phyloP scores from a whole-genome alignment of 2,113 vertebrate genomes.

The Anas platyrhynchos region DNA sequence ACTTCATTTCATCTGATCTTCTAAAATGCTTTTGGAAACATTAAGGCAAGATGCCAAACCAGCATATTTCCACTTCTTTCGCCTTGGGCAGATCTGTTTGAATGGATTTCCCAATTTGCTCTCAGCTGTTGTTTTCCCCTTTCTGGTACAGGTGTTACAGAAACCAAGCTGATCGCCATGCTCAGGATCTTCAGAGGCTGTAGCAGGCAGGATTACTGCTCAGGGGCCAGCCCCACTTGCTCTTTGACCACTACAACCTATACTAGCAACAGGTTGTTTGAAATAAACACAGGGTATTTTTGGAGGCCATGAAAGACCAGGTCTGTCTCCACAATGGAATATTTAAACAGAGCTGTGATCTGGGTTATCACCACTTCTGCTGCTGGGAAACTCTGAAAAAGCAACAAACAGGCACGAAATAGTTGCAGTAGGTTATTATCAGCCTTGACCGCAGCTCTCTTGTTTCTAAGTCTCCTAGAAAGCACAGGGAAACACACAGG shows the following conservation, averaged over 20 bases:
- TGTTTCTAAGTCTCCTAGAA: neutral
- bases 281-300: neutral
- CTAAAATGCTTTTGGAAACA: neutral
- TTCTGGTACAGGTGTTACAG: neutral
- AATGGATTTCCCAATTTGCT: neutral
- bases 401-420: neutral
- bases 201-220: neutral
- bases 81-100: neutral
- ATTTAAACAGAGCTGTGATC: neutral
- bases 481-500: rapidly evolving
- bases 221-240: neutral
- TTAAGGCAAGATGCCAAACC: neutral
- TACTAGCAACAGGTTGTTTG: neutral
- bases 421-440: neutral
- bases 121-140: neutral
- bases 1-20: neutral
- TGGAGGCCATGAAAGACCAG: neutral
- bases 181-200: neutral
- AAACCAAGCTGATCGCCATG: neutral
- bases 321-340: neutral
- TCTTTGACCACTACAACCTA: neutral
- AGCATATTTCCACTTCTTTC: neutral
- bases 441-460: neutral
- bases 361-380: neutral
- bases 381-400: neutral